Evolutionary conservation across 2,113 vertebrate genomes (phyloP).

Genomic region (Psammodynastes pulverulentus): DNA sequence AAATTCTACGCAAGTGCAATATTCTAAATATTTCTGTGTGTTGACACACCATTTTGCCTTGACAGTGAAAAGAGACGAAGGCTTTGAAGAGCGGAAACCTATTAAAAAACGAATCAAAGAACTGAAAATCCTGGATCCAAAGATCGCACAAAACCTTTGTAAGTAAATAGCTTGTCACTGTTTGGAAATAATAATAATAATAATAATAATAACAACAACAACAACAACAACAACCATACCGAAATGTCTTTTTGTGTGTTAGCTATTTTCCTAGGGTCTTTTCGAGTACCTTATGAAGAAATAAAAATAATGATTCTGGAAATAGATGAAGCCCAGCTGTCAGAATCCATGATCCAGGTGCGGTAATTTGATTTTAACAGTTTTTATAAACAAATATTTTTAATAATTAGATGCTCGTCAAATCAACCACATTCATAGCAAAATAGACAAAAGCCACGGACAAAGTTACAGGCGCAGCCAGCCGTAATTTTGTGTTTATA

Average conservation of each 20-base stretch:
- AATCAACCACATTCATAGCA: not conserved
- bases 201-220: no score
- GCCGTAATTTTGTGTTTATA: not conserved
- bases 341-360: constrained; percentile 97
- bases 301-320: constrained; percentile 89
- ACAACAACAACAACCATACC: no score
- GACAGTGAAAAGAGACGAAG: constrained; percentile 83
- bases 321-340: constrained; percentile 90
- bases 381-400: not conserved
- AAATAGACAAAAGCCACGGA: not conserved
- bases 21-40: not conserved
- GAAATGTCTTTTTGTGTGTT: constrained; percentile 13
- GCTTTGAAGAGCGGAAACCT: constrained; percentile 83
- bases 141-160: constrained; percentile 98
- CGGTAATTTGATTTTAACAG: not conserved
- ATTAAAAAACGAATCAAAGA: constrained; percentile 94
- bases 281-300: constrained; percentile 92
- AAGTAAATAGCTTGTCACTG: constrained; percentile 63
- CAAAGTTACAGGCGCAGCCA: not conserved
- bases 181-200: not conserved
- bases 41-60: constrained; percentile 20
- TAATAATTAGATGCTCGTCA: not conserved
- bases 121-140: constrained; percentile 93
- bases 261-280: constrained; percentile 97
- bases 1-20: not conserved